These are phyloP conservation scores for Melanostigma gelatinosum DNA, from an alignment of 2,113 vertebrate species.

Conservation along the genomic window DNA sequence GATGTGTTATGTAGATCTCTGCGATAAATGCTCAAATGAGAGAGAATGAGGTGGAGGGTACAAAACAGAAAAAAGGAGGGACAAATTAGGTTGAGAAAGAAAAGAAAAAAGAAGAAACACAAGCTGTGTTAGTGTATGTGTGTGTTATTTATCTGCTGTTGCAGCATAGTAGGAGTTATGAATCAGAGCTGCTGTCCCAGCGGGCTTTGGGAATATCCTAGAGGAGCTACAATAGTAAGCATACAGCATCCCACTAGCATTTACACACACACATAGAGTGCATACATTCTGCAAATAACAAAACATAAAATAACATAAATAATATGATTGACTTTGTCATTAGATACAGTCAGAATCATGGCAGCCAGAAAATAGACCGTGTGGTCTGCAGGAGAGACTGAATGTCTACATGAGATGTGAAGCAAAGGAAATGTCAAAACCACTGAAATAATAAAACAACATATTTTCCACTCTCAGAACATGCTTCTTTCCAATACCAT, in stretches of 20 bases:
- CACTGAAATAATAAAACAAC: slow-evolving; percentile 6
- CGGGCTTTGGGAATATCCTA: slow-evolving; percentile 67
- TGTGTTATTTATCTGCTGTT: slow-evolving; percentile 44
- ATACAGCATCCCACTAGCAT: slow-evolving; percentile 42
- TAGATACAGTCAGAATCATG: slow-evolving; percentile 19
- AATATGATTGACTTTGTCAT: slow-evolving; percentile 28
- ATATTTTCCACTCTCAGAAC: slow-evolving; percentile 19
- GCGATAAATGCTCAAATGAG: background rate
- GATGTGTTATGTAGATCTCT: background rate
- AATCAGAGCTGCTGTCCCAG: slow-evolving; percentile 71
- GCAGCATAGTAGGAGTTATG: slow-evolving; percentile 63
- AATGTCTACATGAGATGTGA: slow-evolving; percentile 40
- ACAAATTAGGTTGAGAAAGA: slow-evolving; percentile 1
- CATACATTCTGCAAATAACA: slow-evolving; percentile 17
- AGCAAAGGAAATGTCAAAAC: slow-evolving; percentile 26
- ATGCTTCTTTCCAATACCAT: background rate
- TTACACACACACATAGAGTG: background rate
- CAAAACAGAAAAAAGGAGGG: background rate
- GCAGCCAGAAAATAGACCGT: slow-evolving; percentile 24
- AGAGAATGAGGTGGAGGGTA: background rate
- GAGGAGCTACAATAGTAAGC: slow-evolving; percentile 61
- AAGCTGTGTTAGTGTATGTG: slow-evolving; percentile 28
- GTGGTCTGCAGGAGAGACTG: slow-evolving; percentile 45
- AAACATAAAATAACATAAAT: slow-evolving; percentile 6
- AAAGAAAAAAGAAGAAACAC: background rate